Evolutionary conservation across 1,140 invertebrate species (phyloP), one percentile per base, ranked within the genome.

Genomic region (Belonocnema kinseyi): DNA sequence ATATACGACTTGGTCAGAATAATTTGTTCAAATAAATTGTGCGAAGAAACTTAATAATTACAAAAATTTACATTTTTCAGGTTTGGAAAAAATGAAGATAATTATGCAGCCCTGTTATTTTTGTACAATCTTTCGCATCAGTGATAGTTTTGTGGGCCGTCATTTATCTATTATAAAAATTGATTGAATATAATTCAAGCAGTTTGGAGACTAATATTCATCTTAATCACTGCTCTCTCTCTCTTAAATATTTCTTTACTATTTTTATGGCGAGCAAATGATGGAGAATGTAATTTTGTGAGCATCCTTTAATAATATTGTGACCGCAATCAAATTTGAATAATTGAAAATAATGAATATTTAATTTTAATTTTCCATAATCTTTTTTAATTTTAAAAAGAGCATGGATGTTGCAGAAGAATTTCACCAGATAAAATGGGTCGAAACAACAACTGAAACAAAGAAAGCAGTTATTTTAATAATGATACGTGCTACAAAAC

Each of bases 51-150:
- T 26, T 3, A 26, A 26, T 1, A 3, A 1, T 3, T 26, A 26
- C 1, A 3, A 26, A 26, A 26, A 26, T 3, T 26, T 26, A 26
- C 3, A 26, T 26, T 26, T 26, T 12, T 21, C 16, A 3, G 26
- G 1, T 26, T 26, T 1, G 26, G 3, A 3, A 26, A 26, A 26
- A 26, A 26, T 26, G 1, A 61, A 61, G 33, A 1, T 21, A 61
- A 7, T 14, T 33, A 61, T 61, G 33, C 14, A 21, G 58, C 13
- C 16, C 33, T 11, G 21, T 61, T 11, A 61, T 61, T 14, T 61
- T 61, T 21, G 58, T 61, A 14, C 58, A 61, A 61, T 61, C 33
- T 61, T 61, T 61, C 2, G 21, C 58, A 21, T 61, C 58, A 33
- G 33, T 61, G 19, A 61, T 61, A 33, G 33, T 21, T 61, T 26